Evolutionary conservation across 2,797 vertebrate genomes (phyloP), one percentile per base, ranked within the genome.

Genomic region (Argya squamiceps): DNA sequence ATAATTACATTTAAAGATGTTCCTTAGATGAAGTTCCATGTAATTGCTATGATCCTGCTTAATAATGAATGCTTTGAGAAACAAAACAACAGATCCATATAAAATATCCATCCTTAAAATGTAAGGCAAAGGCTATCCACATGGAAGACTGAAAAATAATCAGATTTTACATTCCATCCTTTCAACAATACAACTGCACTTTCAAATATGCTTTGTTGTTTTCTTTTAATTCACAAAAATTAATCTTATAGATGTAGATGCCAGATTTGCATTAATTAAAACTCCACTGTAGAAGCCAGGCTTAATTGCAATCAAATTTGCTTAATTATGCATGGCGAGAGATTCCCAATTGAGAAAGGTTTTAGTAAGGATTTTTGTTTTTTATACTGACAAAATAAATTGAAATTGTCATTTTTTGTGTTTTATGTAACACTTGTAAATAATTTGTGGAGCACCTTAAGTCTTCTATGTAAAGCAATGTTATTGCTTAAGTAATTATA

Each of bases 291-390:
- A 99, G 99, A 99, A 99, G 99, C 99, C 99, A 99, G 98, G 98
- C 99, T 99, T 99, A 99, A 99, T 99, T 99, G 99, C 99, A 99
- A 99, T 99, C 99, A 99, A 99, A 99, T 99, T 99, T 99, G 99
- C 99, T 99, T 99, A 99, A 99, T 99, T 99, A 99, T 99, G 99
- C 99, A 99, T 99, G 99, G 99, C 98, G 98, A 99, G 98, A 99
- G 99, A 99, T 99, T 99, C 99, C 99, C 99, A 99, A 99, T 99
- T 98, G 99, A 99, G 99, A 98, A 98, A 99, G 98, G 98, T 99
- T 99, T 99, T 99, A 99, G 99, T 99, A 98, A 98, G 98, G 98
- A 98, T 98, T 98, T 99, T 99, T 99, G 98, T 98, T 99, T 99
- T 99, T 99, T 98, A 99, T 98, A 99, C 99, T 99, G 99, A 99